Conservation (phyloP, 2,113 vertebrate species). For the Mastomys coucha region DNA sequence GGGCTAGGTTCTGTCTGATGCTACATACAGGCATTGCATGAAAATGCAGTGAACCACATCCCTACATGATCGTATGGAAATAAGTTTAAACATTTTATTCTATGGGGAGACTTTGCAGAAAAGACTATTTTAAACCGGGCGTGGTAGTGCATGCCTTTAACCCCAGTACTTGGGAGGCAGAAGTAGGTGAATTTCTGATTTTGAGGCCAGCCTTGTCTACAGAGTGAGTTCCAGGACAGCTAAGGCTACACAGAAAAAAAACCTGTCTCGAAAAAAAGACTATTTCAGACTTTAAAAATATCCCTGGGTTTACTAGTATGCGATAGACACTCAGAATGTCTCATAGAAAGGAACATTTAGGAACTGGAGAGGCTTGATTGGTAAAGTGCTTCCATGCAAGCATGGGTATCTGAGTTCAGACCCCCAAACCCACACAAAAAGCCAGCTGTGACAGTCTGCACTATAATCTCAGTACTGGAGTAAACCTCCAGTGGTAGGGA, state of each 20-base stretch:
- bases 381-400: background rate
- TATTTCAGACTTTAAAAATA: background rate
- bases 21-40: background rate
- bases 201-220: no score
- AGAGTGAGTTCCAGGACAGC: no score
- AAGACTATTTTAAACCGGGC: background rate
- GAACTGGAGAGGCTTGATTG: background rate
- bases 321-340: background rate
- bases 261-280: background rate
- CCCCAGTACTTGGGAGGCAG: no score
- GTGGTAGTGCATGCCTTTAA: no score
- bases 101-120: slow-evolving; percentile 1
- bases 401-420: background rate
- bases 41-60: background rate
- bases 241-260: no score
- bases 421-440: background rate
- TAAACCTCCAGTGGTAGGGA: no score
- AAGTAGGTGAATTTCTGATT: no score
- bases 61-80: slow-evolving; percentile 1
- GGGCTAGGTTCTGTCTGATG: background rate
- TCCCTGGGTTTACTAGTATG: background rate
- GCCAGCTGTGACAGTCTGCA: background rate
- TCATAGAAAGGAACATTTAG: background rate
- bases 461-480: background rate
- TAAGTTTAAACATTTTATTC: background rate